Base-by-base conservation (phyloP, 2,888 invertebrate species). In the Apotomis capreana region DNA sequence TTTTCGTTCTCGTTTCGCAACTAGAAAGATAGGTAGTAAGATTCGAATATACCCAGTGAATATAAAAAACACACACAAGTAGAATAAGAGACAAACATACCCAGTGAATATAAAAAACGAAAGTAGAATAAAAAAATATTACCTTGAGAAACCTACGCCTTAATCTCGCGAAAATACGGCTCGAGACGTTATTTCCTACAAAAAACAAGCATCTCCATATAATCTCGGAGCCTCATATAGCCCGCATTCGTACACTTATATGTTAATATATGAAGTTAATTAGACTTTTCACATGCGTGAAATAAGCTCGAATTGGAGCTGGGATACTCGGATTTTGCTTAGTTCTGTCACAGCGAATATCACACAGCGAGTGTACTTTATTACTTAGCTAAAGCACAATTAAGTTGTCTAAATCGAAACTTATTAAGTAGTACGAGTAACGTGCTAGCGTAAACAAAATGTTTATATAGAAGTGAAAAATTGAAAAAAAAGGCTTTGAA, bases 221-320 rank as follows among this genome's bases (percentile, higher is more conserved):
- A 63, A 72, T 63, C 68, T 55, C 72, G 58, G 51, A 58, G 57
- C 61, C 62, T 51, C 73, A 57, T 67, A 70, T 59, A 70, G 26
- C 57, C 58, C 58, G 61, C 65, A 44, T 64, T 73, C 68, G 57
- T 69, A 70, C 70, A 75, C 74, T 76, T 78, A 80, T 87, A 87
- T 87, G 89, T 86, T 89, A 89, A 89, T 89, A 86, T 79, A 63
- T 68, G 68, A 86, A 85, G 87, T 89, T 90, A 90, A 90, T 90
- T 91, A 89, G 90, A 87, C 86, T 87, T 89, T 89, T 88, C 80
- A 84, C 84, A 84, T 85, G 87, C 87, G 89, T 86, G 81, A 87
- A 88, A 85, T 87, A 87, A 88, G 87, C 89, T 79, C 64, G 76
- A 79, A 78, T 80, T 77, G 77, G 78, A 78, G 78, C 78, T 76